Conservation (phyloP, 35 echinoderm and acorn worm species). For the Ophiothrix spiculata region DNA sequence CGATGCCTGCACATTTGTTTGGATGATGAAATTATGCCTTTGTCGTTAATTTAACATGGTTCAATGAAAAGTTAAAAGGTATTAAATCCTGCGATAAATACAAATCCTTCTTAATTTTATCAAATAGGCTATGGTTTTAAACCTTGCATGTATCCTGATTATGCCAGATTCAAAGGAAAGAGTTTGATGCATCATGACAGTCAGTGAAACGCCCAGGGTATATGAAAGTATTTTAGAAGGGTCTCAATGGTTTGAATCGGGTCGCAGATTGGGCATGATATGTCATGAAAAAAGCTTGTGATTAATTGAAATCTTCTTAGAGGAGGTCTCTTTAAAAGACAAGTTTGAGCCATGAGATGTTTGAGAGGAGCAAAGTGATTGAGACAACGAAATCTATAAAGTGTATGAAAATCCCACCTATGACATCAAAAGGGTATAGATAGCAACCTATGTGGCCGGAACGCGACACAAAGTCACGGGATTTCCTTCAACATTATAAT, state of each 20-base stretch:
- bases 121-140: neutral
- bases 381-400: constrained; percentile 4
- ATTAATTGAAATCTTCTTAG: neutral
- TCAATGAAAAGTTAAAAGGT: neutral
- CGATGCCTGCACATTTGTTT: too few relatives aligned
- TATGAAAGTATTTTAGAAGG: constrained; percentile 11
- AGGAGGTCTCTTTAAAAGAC: constrained; percentile 3
- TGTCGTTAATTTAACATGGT: too few relatives aligned
- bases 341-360: constrained; percentile 6
- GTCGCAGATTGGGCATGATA: constrained; percentile 1
- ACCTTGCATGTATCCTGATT: neutral
- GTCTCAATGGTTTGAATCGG: neutral
- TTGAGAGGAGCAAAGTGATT: neutral
- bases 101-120: neutral
- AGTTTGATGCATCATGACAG: neutral
- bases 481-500: neutral
- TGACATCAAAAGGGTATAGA: neutral
- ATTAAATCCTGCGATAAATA: neutral
- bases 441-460: neutral
- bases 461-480: neutral
- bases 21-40: too few relatives aligned
- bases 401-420: neutral
- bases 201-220: neutral
- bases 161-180: neutral
- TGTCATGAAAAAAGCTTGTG: neutral